Evolutionary conservation across 2,113 vertebrate genomes (phyloP).

Genomic region (Gallinago paraguaiae): DNA sequence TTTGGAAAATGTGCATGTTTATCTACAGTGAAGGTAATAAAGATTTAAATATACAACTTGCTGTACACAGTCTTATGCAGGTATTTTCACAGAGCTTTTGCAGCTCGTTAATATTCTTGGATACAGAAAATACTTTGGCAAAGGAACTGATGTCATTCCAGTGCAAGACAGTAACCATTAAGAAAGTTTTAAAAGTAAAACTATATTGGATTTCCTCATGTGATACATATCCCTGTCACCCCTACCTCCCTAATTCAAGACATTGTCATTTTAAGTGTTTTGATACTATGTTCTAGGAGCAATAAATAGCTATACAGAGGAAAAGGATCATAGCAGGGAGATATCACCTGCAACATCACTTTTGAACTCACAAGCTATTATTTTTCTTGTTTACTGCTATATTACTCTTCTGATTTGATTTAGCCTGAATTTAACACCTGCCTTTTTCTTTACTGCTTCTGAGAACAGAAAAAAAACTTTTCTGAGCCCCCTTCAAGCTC

Average conservation of each 20-base stretch:
- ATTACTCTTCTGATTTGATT: background rate
- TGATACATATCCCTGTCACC: background rate
- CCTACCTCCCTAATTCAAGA: background rate
- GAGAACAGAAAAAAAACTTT: background rate
- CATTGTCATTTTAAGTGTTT: background rate
- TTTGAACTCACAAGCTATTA: background rate
- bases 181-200: background rate
- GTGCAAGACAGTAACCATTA: background rate
- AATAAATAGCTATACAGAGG: background rate
- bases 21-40: background rate
- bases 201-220: background rate
- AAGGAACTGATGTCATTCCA: background rate
- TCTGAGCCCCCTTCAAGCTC: background rate
- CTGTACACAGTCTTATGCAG: background rate
- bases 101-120: background rate
- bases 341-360: background rate
- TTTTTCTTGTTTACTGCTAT: background rate
- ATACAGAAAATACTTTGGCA: background rate
- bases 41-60: background rate
- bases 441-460: background rate
- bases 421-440: background rate
- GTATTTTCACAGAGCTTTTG: background rate
- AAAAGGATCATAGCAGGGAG: background rate
- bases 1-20: background rate
- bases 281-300: background rate